Evolutionary conservation across 2,797 vertebrate species (phyloP).

Genomic region (Pseudomugil gertrudae): DNA sequence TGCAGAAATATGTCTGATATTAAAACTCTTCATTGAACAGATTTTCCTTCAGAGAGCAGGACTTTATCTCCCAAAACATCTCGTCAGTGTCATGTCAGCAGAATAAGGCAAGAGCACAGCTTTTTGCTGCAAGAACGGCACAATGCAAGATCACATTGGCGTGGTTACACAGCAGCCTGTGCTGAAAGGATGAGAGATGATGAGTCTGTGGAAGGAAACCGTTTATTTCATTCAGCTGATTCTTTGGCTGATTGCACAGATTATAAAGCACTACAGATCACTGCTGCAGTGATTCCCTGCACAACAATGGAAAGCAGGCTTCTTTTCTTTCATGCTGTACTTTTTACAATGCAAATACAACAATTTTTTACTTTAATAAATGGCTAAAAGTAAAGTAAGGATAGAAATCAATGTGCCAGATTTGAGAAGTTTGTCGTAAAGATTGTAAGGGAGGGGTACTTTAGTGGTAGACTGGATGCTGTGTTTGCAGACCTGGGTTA

Average conservation of each 20-base stretch:
- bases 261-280: conserved; percentile 21
- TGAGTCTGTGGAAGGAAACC: conserved; percentile 38
- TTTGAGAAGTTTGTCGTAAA: too few relatives aligned
- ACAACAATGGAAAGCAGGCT: not conserved
- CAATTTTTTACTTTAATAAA: too few relatives aligned
- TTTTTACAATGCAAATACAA: not conserved
- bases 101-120: not conserved
- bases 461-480: too few relatives aligned
- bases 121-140: conserved; percentile 20
- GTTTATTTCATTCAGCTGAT: conserved; percentile 52
- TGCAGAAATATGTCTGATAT: not conserved
- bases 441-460: too few relatives aligned
- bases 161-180: conserved; percentile 47
- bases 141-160: conserved; percentile 35
- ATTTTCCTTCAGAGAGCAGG: not conserved
- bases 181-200: conserved; percentile 41
- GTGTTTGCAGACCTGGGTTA: too few relatives aligned
- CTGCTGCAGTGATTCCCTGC: conserved; percentile 28
- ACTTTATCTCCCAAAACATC: not conserved
- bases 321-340: not conserved
- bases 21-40: not conserved
- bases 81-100: not conserved
- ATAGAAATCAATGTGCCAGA: too few relatives aligned
- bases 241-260: conserved; percentile 54
- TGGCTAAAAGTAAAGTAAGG: too few relatives aligned